Evolutionary conservation across 2,888 invertebrate species (phyloP).

Genomic region (Omphaloscelis lunosa): DNA sequence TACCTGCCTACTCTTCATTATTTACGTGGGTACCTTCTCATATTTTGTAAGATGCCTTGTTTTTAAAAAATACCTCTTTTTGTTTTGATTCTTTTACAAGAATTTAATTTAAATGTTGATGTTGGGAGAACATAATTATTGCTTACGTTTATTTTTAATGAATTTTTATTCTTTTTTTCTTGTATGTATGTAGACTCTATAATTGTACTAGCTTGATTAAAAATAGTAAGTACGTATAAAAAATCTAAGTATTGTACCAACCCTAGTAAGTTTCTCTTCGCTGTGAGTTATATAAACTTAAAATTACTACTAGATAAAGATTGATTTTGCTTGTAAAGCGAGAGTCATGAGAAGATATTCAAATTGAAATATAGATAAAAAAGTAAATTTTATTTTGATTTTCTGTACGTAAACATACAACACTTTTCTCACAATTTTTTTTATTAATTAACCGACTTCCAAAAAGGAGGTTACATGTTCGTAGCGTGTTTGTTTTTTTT

Average conservation of each 20-base stretch:
- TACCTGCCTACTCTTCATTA: constrained; percentile 59
- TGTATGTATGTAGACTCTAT: neutral
- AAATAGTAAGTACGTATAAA: neutral
- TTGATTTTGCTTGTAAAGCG: neutral
- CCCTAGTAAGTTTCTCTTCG: neutral
- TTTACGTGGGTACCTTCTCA: constrained; percentile 63
- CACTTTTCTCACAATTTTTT: too few species aligned
- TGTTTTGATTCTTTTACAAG: constrained; percentile 51
- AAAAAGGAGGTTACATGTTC: too few species aligned
- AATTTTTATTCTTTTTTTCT: neutral
- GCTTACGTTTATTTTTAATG: neutral
- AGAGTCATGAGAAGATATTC: neutral
- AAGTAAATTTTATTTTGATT: neutral
- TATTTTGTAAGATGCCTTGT: constrained; percentile 63
- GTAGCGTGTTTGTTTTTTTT: too few species aligned
- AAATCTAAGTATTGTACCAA: neutral
- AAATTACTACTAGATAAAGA: neutral
- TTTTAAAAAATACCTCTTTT: constrained; percentile 62
- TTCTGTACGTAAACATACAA: too few species aligned
- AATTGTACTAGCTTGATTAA: neutral
- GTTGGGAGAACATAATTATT: neutral
- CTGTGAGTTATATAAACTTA: neutral
- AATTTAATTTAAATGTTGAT: constrained; percentile 25
- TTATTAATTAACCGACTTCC: too few species aligned
- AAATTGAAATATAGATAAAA: neutral